These are phyloP conservation scores for Dendrocincla tyrannina DNA, from an alignment of 2,797 vertebrate species.

Conservation along the genomic window DNA sequence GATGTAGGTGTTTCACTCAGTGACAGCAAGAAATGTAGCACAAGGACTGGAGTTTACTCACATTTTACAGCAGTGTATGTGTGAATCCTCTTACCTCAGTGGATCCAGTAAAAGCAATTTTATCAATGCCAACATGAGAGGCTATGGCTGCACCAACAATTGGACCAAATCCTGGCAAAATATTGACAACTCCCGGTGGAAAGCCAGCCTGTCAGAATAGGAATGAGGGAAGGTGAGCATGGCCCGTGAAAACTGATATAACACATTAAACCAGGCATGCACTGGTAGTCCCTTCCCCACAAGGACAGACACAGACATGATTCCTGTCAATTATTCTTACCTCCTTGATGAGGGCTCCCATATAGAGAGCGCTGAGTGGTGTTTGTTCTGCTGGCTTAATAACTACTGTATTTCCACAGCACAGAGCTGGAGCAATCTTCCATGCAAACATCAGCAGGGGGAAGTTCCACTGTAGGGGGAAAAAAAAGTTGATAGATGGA, in stretches of 20 bases:
- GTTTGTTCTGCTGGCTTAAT: conserved; percentile 98
- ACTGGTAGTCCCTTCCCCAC: background rate
- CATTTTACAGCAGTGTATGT: background rate
- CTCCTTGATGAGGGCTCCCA: conserved; percentile 96
- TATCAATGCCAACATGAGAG: conserved; percentile 95
- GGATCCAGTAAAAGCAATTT: conserved; percentile 98
- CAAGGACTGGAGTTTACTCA: background rate
- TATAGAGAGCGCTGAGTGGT: conserved; percentile 94
- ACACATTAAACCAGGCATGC: background rate
- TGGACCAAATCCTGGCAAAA: conserved; percentile 97
- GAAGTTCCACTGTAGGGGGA: conserved; percentile 93
- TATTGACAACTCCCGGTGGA: conserved; percentile 99
- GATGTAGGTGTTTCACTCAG: background rate
- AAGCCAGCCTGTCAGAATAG: conserved; percentile 94
- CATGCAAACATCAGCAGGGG: conserved; percentile 98
- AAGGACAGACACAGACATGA: background rate
- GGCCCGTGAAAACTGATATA: conserved; percentile 71
- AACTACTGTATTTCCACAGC: conserved; percentile 95
- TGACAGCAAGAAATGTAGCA: background rate
- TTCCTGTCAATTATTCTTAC: conserved; percentile 69
- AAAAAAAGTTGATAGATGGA: conserved; percentile 65
- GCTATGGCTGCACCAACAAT: conserved; percentile 93
- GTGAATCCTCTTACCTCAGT: conserved; percentile 85
- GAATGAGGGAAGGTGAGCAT: conserved; percentile 77
- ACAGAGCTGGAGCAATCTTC: conserved; percentile 96